These are phyloP conservation scores for Syndactyla subalaris DNA, from an alignment of 2,797 vertebrate species.

Conservation along the genomic window DNA sequence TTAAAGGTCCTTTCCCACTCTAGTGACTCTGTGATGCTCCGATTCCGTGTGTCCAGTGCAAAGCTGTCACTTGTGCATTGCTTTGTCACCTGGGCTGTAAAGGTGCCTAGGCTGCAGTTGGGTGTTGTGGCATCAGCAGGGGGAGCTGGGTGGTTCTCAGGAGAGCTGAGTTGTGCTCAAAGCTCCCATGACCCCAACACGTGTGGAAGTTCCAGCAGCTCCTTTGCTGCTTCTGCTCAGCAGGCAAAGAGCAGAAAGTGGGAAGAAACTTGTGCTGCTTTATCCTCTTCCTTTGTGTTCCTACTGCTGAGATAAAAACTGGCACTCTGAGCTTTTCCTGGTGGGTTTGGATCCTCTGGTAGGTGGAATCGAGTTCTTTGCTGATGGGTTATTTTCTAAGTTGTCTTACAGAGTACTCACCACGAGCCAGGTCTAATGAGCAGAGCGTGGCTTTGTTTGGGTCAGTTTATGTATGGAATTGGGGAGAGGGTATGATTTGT, in stretches of 20 bases:
- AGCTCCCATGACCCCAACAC: not conserved
- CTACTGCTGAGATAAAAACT: not conserved
- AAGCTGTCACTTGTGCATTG: accelerated
- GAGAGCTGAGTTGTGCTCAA: no score
- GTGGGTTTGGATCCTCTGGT: not conserved
- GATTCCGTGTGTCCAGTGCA: accelerated
- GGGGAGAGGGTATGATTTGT: not conserved
- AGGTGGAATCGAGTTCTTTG: not conserved
- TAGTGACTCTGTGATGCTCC: accelerated
- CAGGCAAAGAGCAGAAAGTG: not conserved
- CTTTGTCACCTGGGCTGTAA: not conserved
- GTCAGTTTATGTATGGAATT: not conserved
- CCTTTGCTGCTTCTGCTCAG: not conserved
- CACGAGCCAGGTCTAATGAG: no score
- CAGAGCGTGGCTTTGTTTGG: not conserved
- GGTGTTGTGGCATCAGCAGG: not conserved
- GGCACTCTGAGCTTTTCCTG: not conserved
- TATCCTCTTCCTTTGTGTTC: not conserved
- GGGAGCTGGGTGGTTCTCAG: not conserved
- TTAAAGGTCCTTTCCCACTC: accelerated
- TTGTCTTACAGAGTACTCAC: not conserved
- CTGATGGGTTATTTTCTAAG: not conserved
- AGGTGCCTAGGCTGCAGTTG: not conserved
- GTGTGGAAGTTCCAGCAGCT: not conserved
- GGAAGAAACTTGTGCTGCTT: not conserved